Conservation (phyloP, 2,797 vertebrate species). For the Myotis myotis region DNA sequence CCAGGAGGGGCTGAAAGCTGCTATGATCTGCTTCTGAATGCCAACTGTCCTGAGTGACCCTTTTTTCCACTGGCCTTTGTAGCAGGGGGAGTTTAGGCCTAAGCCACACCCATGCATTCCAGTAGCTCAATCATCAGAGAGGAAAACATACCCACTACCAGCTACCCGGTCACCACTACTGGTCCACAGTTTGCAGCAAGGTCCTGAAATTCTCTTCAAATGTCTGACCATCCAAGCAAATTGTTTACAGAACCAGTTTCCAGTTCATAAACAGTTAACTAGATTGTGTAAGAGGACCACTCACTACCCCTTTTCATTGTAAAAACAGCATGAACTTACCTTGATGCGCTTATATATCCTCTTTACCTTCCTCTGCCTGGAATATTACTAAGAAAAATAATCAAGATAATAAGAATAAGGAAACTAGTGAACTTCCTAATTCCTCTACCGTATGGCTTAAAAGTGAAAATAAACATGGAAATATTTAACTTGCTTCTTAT, state of each 20-base stretch:
- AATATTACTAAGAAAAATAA: background rate
- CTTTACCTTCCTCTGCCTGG: background rate
- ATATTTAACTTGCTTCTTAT: background rate
- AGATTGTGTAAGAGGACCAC: background rate
- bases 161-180: background rate
- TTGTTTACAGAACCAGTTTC: background rate
- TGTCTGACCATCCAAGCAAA: background rate
- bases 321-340: background rate
- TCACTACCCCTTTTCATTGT: background rate
- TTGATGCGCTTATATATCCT: background rate
- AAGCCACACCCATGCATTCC: background rate
- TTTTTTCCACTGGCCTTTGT: background rate
- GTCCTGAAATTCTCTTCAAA: background rate
- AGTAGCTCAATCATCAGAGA: background rate
- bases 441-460: background rate
- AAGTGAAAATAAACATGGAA: background rate
- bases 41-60: background rate
- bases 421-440: background rate
- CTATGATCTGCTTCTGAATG: background rate
- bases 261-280: background rate
- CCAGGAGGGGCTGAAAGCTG: background rate
- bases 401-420: background rate
- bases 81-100: background rate
- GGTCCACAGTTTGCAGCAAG: background rate
- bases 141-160: background rate